Evolutionary conservation across 2,113 vertebrate species (phyloP), one percentile per base, ranked within the genome.

Genomic region (Pungitius pungitius): DNA sequence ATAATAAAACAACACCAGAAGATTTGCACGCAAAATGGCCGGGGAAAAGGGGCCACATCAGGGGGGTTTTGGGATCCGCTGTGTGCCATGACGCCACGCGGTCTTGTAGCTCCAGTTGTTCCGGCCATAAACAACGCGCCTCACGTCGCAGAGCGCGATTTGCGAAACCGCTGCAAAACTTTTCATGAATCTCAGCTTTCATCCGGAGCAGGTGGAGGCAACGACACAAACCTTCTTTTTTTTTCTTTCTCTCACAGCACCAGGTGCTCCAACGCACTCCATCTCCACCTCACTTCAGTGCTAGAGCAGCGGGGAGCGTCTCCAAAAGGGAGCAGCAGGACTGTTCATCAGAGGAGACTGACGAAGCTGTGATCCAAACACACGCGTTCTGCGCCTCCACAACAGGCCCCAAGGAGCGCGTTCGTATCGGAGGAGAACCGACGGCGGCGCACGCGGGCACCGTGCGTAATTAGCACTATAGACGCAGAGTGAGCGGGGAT

Each of bases 11-110:
- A 86, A 86, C 84, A 85, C 26, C 0, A 57, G 85, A 74, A 82
- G 81, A 91, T 89, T 88, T 91, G 80, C 78, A 88, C 86, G 85
- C 74, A 90, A 91, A 91, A 90, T 81, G 88, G 80, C 73, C 69
- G 66, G 22, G 80, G 51, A 83, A 86, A 85, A 77, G 75, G 78
- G 68, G 87, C 66, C 40, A 35, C 87, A 75, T 82, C 78, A 81
- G 83, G 71, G 30, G 82, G 2, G 2, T 35, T 35, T 84, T 75
- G 45, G 63, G 58, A 65, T 81, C 80, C 70, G 72, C 81, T 17
- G 69, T 17, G 69, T 78, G 68, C 39, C 45, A 75, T 62, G 75
- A 74, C 61, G 51, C 33, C 63, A 77, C n/a, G 67, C 56, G 37
- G 59, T 74, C 59, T 71, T 75, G 69, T 75, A 54, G 75, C 82